Conservation (phyloP, 2,113 vertebrate genomes). For the Nannospalax galili region DNA sequence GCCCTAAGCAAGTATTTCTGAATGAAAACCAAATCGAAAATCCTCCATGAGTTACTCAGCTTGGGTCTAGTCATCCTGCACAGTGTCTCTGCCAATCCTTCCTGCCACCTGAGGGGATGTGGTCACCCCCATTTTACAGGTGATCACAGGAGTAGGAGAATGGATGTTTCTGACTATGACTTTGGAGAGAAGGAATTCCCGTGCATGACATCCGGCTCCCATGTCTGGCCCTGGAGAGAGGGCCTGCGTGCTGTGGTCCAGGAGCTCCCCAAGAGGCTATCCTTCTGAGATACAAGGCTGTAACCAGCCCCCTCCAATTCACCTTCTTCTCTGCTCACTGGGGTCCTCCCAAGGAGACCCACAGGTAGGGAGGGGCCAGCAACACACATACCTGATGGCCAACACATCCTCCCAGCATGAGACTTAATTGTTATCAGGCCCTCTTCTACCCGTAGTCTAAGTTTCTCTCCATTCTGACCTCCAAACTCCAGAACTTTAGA, state of each 20-base stretch:
- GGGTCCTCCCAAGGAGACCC: not conserved
- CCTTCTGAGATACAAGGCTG: not conserved
- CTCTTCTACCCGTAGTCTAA: not conserved
- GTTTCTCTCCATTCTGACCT: slow-evolving; percentile 54
- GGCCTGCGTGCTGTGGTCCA: not conserved
- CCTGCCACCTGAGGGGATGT: not conserved
- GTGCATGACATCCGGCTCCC: fast-evolving
- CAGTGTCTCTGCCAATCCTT: not conserved
- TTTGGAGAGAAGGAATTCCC: slow-evolving; percentile 40
- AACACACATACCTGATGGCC: not conserved
- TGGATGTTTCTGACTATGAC: slow-evolving; percentile 74
- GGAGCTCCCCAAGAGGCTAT: not conserved
- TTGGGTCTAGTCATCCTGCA: not conserved
- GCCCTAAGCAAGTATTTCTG: not conserved
- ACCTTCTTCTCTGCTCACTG: too few relatives aligned
- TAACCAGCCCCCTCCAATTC: not conserved
- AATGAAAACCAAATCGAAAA: not conserved
- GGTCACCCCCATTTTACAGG: not conserved
- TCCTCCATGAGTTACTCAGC: not conserved
- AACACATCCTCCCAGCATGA: slow-evolving; percentile 64
- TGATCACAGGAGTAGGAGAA: not conserved
- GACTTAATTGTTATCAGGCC: slow-evolving; percentile 46
- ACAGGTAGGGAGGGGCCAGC: not conserved
- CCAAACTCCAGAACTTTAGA: slow-evolving; percentile 80
- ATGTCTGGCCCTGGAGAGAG: not conserved